A percentile compares a stretch with the other conserved stretches of the same genome.
These are phyloP conservation scores for Atractosteus spatula DNA, from an alignment of 2,113 vertebrate genomes.

Conservation along the genomic window DNA sequence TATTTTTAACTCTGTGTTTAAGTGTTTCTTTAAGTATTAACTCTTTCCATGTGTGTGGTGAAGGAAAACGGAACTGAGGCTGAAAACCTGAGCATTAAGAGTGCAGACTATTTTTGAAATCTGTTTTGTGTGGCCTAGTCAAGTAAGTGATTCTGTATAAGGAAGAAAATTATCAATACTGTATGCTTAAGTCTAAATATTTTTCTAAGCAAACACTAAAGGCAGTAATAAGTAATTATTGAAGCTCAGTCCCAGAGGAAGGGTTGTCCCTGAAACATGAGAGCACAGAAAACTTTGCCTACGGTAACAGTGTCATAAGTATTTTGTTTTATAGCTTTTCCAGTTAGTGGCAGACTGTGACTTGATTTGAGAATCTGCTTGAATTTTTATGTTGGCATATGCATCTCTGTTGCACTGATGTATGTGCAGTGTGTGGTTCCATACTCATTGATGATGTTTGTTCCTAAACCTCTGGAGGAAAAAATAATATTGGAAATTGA, in stretches of 20 bases:
- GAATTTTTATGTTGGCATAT: background rate
- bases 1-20: too few relatives aligned
- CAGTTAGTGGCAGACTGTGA: slow-evolving; percentile 14
- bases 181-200: slow-evolving; percentile 27
- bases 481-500: background rate
- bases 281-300: slow-evolving; percentile 27
- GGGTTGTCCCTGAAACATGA: slow-evolving; percentile 4
- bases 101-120: background rate
- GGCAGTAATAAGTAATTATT: slow-evolving; percentile 34
- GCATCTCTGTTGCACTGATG: background rate
- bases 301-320: slow-evolving; percentile 30
- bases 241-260: slow-evolving; percentile 28
- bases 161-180: background rate
- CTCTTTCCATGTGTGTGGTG: background rate
- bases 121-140: background rate
- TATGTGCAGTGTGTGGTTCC: slow-evolving; percentile 5
- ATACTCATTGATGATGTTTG: slow-evolving; percentile 8
- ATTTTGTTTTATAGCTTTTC: slow-evolving; percentile 26
- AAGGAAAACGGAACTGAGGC: background rate
- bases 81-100: too few relatives aligned
- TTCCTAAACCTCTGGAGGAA: background rate
- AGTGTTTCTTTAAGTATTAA: too few relatives aligned
- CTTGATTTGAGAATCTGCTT: slow-evolving; percentile 16
- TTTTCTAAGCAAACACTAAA: slow-evolving; percentile 28
- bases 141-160: slow-evolving; percentile 17